Evolutionary conservation across 2,113 vertebrate genomes (phyloP), one percentile per base, ranked within the genome.

Genomic region (Sceloporus tristichus): DNA sequence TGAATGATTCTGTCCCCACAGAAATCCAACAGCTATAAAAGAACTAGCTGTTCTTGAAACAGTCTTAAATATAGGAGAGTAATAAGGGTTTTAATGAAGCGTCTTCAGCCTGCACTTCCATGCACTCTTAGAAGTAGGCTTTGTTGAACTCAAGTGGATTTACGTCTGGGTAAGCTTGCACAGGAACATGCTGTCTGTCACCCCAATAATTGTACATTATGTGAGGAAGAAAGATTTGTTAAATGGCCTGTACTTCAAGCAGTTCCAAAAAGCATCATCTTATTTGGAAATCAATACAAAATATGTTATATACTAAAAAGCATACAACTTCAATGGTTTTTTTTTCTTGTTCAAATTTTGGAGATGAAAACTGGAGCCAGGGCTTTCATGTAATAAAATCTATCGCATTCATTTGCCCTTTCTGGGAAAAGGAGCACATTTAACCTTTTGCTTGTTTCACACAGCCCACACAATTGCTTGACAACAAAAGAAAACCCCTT

Each of bases 11-110:
- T 13, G 19, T 90, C 93, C 87, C 87, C 91, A 95, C 95, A 95
- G 85, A 95, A 93, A 93, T 93, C 56, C 40, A 94, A 87, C 85
- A 34, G 90, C 85, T 91, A 86, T 54, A 94, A 78, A 93, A 90
- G 85, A 90, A 88, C 90, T 92, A 87, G 88, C 90, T 92, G 93
- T 91, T 90, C 59, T 91, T 92, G 82, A 94, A 88, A 59, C 56
- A 59, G 9, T 59, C 1, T 59, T 16, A 59, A 59, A 59, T 73
- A 65, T 16, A 19, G 29, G 88, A 88, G 87, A 71, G 80, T 89
- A 89, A 90, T 77, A 90, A 92, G 82, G 89, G 89, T 84, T 4
- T 0, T 83, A 89, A 92, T 81, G 86, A 92, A 78, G 88, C 77
- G 91, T 73, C 90, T 94, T 89, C 59, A 77, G 92, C 91, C 94